Percentiles rank a stretch among this genome's conserved stretches.
Evolutionary conservation across 2,113 vertebrate species (phyloP).

Genomic region (Brienomyrus brachyistius): DNA sequence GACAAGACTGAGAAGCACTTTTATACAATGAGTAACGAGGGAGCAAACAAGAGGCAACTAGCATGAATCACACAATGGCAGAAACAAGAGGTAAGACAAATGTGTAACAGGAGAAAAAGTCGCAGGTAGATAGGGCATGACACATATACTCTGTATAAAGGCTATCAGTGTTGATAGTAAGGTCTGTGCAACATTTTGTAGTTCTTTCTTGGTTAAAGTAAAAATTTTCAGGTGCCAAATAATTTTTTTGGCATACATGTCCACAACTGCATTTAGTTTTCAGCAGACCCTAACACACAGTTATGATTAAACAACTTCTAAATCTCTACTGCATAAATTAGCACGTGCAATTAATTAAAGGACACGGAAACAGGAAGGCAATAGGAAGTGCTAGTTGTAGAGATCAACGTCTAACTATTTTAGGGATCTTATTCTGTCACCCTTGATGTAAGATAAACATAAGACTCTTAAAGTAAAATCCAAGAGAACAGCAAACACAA

Average conservation of each 20-base stretch:
- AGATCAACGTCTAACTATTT: background rate
- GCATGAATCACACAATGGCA: background rate
- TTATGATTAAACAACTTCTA: background rate
- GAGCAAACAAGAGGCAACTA: background rate
- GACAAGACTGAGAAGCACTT: background rate
- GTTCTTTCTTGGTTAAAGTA: background rate
- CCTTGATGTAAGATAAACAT: background rate
- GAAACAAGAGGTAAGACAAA: background rate
- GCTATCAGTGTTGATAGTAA: background rate
- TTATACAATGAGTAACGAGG: background rate
- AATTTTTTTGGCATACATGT: background rate
- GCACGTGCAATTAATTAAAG: background rate
- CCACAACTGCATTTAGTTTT: background rate
- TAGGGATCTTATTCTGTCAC: background rate
- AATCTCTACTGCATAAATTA: background rate
- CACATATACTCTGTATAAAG: background rate
- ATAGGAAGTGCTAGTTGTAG: background rate
- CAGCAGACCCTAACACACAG: background rate
- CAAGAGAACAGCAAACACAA: background rate
- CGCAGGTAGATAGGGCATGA: background rate
- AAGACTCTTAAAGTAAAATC: background rate
- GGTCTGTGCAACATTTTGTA: background rate
- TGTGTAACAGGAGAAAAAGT: background rate
- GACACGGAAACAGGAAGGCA: background rate
- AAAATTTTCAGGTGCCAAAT: background rate